These are phyloP conservation scores for Pseudopodoces humilis DNA, from an alignment of 2,113 vertebrate genomes.

Conservation along the genomic window DNA sequence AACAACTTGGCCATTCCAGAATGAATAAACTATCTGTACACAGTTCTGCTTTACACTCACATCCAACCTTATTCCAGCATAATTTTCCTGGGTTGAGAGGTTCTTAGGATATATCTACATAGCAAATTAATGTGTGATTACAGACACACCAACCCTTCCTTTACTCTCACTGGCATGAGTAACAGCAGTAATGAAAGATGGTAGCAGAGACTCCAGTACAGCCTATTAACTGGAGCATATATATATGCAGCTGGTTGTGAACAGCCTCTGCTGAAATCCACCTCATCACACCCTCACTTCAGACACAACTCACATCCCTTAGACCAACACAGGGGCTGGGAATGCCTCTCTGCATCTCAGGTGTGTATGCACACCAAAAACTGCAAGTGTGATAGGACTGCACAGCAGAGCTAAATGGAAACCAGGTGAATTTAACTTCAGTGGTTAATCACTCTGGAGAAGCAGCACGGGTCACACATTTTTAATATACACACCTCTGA, in stretches of 20 bases:
- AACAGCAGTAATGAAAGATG: slow-evolving; percentile 58
- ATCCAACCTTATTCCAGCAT: background rate
- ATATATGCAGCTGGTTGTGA: background rate
- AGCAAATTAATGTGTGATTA: slow-evolving; percentile 40
- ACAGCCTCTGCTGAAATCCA: slow-evolving; percentile 2
- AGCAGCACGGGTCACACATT: background rate
- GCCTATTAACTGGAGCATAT: background rate
- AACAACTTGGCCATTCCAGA: background rate
- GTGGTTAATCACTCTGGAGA: slow-evolving; percentile 19
- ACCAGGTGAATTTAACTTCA: slow-evolving; percentile 22
- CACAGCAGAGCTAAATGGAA: background rate
- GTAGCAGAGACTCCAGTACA: background rate
- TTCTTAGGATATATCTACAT: slow-evolving; percentile 50
- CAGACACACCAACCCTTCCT: slow-evolving; percentile 11
- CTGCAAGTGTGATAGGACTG: background rate
- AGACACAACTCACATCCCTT: background rate
- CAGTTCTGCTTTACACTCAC: slow-evolving; percentile 22
- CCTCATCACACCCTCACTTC: background rate
- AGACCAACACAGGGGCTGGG: background rate
- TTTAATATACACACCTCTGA: slow-evolving; percentile 44
- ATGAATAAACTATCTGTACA: background rate
- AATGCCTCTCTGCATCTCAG: background rate
- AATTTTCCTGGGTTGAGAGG: slow-evolving; percentile 17
- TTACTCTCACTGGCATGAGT: slow-evolving; percentile 43
- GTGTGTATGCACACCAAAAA: background rate